Conservation (phyloP, 1,140 invertebrate genomes). For the Drosophila persimilis region DNA sequence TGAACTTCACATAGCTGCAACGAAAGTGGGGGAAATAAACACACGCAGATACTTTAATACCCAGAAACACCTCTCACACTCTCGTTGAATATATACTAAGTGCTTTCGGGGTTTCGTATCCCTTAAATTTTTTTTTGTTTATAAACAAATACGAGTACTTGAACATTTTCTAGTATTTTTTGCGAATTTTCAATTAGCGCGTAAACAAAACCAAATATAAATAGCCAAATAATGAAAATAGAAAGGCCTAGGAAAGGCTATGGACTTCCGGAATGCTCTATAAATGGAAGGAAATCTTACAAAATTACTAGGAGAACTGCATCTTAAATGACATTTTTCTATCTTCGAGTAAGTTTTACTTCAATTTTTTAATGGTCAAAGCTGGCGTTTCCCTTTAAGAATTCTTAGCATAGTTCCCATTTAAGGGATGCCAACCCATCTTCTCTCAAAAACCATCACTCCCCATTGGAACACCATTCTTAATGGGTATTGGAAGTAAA, state of each 20-base stretch:
- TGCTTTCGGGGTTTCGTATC: neutral
- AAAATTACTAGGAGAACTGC: too few relatives aligned
- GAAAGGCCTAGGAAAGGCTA: neutral
- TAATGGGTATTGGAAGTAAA: neutral
- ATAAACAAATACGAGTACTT: conserved; percentile 47
- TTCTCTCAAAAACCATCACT: neutral
- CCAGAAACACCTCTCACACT: too few relatives aligned
- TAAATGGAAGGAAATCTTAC: neutral
- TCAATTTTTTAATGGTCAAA: too few relatives aligned
- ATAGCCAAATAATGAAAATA: conserved; percentile 23
- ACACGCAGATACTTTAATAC: neutral
- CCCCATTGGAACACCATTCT: neutral
- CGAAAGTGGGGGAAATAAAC: neutral
- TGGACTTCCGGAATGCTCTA: conserved; percentile 17
- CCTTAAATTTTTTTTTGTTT: conserved; percentile 25
- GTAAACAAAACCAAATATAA: conserved; percentile 47
- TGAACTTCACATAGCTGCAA: conserved; percentile 80
- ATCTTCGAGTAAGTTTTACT: too few relatives aligned
- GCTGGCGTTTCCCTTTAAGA: too few relatives aligned
- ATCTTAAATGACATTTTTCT: too few relatives aligned
- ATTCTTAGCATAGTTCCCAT: too few relatives aligned
- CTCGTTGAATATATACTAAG: too few relatives aligned
- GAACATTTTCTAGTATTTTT: conserved; percentile 38
- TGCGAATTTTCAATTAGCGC: conserved; percentile 49
- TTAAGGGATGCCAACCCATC: neutral